Conservation (phyloP, 1,140 invertebrate genomes). For the Zaprionus africanus region DNA sequence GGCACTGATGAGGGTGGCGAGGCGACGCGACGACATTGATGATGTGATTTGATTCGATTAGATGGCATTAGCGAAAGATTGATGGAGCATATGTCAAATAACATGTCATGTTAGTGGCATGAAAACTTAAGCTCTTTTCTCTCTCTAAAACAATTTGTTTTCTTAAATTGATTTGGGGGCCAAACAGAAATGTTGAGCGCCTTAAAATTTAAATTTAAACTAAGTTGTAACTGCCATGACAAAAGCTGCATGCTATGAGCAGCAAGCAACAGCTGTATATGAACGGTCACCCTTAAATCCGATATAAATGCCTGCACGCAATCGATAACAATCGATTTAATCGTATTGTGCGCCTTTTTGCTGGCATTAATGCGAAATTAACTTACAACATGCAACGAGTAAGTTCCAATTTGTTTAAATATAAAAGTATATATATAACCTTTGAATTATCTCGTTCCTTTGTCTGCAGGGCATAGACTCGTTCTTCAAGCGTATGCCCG, state of each 20-base stretch:
- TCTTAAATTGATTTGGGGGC: slow-evolving; percentile 13
- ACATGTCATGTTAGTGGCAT: slow-evolving; percentile 50
- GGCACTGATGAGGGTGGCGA: slow-evolving; percentile 30
- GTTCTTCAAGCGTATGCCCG: slow-evolving; percentile 63
- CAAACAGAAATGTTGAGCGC: neutral
- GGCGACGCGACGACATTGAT: slow-evolving; percentile 40
- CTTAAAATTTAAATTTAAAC: slow-evolving; percentile 10
- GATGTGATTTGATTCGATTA: slow-evolving; percentile 69
- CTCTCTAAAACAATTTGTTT: slow-evolving; percentile 24
- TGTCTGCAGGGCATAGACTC: slow-evolving; percentile 57
- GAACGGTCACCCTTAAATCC: slow-evolving; percentile 10
- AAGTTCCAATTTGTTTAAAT: slow-evolving; percentile 23
- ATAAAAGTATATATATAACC: neutral
- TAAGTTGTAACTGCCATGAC: neutral
- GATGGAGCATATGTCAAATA: slow-evolving; percentile 64
- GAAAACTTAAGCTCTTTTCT: slow-evolving; percentile 24
- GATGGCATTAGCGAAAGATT: slow-evolving; percentile 68
- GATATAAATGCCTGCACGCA: slow-evolving; percentile 6
- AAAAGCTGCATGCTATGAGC: slow-evolving; percentile 16
- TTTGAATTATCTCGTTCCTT: neutral
- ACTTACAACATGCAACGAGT: slow-evolving; percentile 61
- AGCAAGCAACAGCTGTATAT: neutral
- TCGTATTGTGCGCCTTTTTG: slow-evolving; percentile 37
- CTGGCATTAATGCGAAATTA: slow-evolving; percentile 14
- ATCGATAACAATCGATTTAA: slow-evolving; percentile 28